Evolutionary conservation across 2,113 vertebrate species (phyloP), one percentile per base, ranked within the genome.

Genomic region (Malurus melanocephalus): DNA sequence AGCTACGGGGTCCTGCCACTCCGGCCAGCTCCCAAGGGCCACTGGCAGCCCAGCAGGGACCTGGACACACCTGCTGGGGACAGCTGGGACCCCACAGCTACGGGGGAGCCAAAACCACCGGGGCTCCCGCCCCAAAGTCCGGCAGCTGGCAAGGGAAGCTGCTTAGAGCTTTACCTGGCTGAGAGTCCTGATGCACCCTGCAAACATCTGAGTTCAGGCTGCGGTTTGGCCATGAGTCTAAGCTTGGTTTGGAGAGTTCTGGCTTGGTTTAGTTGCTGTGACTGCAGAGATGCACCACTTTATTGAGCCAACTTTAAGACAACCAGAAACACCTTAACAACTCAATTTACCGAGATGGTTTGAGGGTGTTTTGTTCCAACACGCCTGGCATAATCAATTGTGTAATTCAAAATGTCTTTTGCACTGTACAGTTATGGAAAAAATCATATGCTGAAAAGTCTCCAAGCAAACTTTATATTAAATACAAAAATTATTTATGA

Each of bases 401-500:
- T 92, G 93, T 66, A 88, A 96, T 96, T 96, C 96, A 96, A 96
- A 97, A 97, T 93, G 95, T 97, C 97, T 96, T 96, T 97, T 96
- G 97, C 95, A 90, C 96, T 97, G 96, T 97, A 98, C 97, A 98
- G 60, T 97, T 95, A 97, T 97, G 97, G 97, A 98, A 98, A 97
- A 97, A 97, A 92, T 96, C 49, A 33, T 97, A 94, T 96, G 97
- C 96, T 93, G 97, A 97, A 97, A 97, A 98, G 96, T 98, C 96
- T 97, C 93, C 96, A 90, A 97, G 97, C 97, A 96, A 98, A 97
- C 94, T 96, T 97, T 96, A 96, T 97, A 97, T 97, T 97, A 95
- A 97, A 97, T 98, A 98, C 96, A 98, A 98, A 98, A 98, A 97
- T 97, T 96, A 96, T 93, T 97, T 97, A 97, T 97, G 97, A 97